Percentiles rank a stretch among this genome's conserved stretches.
These are phyloP conservation scores for Drosophila nr. medialis DNA, from an alignment of 2,888 invertebrate genomes.

Conservation along the genomic window DNA sequence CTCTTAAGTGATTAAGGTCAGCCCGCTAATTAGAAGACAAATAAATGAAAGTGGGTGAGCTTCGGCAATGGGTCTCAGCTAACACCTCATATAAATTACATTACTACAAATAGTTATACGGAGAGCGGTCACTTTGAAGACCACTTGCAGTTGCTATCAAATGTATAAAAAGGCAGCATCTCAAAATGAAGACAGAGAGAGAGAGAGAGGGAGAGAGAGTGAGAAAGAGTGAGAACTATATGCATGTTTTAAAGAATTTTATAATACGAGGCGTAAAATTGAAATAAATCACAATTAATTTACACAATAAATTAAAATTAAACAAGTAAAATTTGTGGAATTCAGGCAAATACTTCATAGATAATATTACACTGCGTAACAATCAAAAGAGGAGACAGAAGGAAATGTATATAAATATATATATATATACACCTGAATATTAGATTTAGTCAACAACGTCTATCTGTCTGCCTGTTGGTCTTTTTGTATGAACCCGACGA, in stretches of 20 bases:
- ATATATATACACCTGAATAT: too few species aligned
- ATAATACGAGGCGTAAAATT: not conserved
- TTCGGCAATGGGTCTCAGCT: constrained; percentile 26
- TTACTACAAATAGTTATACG: not conserved
- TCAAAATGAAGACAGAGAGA: not conserved
- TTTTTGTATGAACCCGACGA: not conserved
- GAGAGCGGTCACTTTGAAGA: constrained; percentile 54
- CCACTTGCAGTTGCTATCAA: constrained; percentile 8
- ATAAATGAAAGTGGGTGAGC: constrained; percentile 67
- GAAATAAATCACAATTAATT: not conserved
- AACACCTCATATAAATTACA: not conserved
- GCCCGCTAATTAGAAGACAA: constrained; percentile 66
- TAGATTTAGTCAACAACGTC: not conserved
- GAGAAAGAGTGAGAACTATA: not conserved
- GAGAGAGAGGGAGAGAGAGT: not conserved
- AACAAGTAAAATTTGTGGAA: not conserved
- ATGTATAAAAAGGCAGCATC: not conserved
- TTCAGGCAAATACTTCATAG: not conserved
- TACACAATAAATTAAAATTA: not conserved
- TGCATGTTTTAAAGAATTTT: not conserved
- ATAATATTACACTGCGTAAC: not conserved
- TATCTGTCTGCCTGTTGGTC: not conserved
- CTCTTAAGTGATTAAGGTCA: constrained; percentile 79
- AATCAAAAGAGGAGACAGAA: not conserved
- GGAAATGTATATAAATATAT: too few species aligned